Percentiles rank a stretch among this genome's conserved stretches.
These are phyloP conservation scores for Oreortyx pictus DNA, from an alignment of 2,797 vertebrate species.

Conservation along the genomic window DNA sequence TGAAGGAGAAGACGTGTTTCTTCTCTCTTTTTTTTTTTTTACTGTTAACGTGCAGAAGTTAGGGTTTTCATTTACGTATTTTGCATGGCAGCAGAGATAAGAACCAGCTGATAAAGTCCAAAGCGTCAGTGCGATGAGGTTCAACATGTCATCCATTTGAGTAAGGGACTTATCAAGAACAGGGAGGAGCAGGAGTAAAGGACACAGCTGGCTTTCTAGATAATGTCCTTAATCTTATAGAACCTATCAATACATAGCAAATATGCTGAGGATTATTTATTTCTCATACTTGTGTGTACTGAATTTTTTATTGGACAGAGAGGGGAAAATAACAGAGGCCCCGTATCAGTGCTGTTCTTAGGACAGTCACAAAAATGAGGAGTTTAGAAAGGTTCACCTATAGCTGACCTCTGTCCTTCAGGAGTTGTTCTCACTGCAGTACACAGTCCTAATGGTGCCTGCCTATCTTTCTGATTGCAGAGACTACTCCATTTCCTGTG, in stretches of 20 bases:
- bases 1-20: not conserved
- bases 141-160: slow-evolving; percentile 4
- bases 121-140: not conserved
- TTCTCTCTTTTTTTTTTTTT: not conserved
- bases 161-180: not conserved
- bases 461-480: slow-evolving; percentile 1
- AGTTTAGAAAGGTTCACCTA: not conserved
- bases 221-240: slow-evolving; percentile 56
- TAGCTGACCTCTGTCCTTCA: not conserved
- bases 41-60: slow-evolving; percentile 40
- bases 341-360: not conserved
- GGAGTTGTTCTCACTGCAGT: not conserved
- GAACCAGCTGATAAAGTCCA: slow-evolving; percentile 35
- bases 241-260: slow-evolving; percentile 18
- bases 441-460: not conserved
- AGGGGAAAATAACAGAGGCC: not conserved
- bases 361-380: not conserved
- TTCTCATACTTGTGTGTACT: not conserved
- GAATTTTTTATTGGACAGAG: not conserved
- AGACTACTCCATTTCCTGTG: slow-evolving; percentile 17
- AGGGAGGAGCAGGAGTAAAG: slow-evolving; percentile 40
- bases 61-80: not conserved
- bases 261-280: not conserved
- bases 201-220: slow-evolving; percentile 57
- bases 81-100: slow-evolving; percentile 32